Conservation (phyloP, 2,888 invertebrate genomes). For the Drosophila cognata region DNA sequence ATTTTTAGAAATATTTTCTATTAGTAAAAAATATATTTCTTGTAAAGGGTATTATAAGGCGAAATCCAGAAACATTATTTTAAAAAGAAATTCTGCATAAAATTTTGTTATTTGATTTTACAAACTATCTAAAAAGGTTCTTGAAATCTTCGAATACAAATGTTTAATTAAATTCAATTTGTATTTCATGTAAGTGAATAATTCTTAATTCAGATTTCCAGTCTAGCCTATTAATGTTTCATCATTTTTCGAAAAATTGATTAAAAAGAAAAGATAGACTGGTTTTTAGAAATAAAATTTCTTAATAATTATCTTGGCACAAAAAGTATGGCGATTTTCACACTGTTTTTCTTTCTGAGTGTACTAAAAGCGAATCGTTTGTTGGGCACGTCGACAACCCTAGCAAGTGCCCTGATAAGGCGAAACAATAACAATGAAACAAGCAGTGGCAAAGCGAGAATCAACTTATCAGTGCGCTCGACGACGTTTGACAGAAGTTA, state of each 20-base stretch:
- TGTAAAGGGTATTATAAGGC: not conserved
- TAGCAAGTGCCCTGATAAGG: conserved; percentile 56
- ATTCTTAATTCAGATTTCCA: not conserved
- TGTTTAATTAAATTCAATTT: not conserved
- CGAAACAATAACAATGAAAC: conserved; percentile 28
- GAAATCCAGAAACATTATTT: not conserved
- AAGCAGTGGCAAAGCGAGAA: conserved; percentile 35
- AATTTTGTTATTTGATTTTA: not conserved
- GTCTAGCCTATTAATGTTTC: too few species aligned
- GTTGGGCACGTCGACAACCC: conserved; percentile 49
- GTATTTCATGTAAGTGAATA: not conserved
- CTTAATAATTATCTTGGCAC: not conserved
- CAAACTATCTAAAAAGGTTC: not conserved
- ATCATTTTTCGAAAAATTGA: too few species aligned
- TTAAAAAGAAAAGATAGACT: not conserved
- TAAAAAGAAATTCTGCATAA: not conserved
- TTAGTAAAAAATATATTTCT: not conserved
- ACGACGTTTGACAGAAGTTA: conserved; percentile 53
- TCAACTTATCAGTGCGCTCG: conserved; percentile 55
- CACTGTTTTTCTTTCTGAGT: not conserved
- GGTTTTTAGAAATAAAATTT: not conserved
- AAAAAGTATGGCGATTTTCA: not conserved
- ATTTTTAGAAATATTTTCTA: not conserved
- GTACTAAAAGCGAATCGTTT: conserved; percentile 23
- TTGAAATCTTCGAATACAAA: not conserved